A percentile compares a stretch with the other conserved stretches of the same genome.
These are phyloP conservation scores for Lymantria dispar DNA, from an alignment of 2,888 invertebrate species.

Conservation along the genomic window DNA sequence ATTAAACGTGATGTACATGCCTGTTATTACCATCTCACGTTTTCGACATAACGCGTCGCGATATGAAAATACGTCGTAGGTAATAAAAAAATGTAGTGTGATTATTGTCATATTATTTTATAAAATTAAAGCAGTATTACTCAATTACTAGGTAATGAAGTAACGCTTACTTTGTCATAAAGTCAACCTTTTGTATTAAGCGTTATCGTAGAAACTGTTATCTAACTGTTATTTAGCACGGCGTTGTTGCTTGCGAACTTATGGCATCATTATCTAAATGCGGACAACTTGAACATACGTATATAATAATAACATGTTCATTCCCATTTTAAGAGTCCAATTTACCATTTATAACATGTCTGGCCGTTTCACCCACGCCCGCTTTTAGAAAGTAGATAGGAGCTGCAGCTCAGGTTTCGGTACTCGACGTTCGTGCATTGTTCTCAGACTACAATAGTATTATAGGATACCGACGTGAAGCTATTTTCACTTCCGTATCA, in stretches of 20 bases:
- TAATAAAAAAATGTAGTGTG: no score
- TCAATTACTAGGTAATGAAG: background rate
- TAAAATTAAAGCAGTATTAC: no score
- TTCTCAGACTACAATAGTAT: slow-evolving; percentile 54
- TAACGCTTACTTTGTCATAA: background rate
- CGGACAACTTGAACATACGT: slow-evolving; percentile 18
- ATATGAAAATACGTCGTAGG: no score
- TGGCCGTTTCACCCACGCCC: slow-evolving; percentile 49
- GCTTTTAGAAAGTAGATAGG: slow-evolving; percentile 56
- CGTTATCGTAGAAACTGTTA: background rate
- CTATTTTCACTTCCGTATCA: slow-evolving; percentile 46
- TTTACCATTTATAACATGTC: slow-evolving; percentile 40
- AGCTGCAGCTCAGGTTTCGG: slow-evolving; percentile 42
- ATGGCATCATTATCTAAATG: slow-evolving; percentile 26
- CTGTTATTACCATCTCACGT: no score
- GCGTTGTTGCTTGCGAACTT: slow-evolving; percentile 10
- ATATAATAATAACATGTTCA: slow-evolving; percentile 29
- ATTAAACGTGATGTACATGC: no score
- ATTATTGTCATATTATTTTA: no score
- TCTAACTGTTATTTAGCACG: slow-evolving; percentile 3
- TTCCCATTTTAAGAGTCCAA: slow-evolving; percentile 33
- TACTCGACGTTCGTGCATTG: slow-evolving; percentile 39
- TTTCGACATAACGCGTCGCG: no score
- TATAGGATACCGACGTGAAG: slow-evolving; percentile 40
- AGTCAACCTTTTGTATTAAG: background rate